Base-by-base conservation (phyloP, 2,797 vertebrate species). In the Mormyrus proboscirostris region DNA sequence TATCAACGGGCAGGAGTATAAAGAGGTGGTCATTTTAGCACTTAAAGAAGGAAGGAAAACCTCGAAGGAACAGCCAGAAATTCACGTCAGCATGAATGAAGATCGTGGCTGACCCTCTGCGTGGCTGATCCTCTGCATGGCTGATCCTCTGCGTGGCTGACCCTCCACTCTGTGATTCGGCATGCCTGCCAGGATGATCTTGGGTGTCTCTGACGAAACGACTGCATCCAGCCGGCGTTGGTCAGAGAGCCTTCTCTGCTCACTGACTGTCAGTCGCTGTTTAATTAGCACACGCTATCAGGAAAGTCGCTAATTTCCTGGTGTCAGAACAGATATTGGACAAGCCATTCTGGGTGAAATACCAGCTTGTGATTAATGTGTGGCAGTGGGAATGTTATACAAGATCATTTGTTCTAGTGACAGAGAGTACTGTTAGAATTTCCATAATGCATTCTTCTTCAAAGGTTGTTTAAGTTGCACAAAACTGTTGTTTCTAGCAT, bases 241-340 rank as follows among this genome's bases (percentile, higher is more conserved):
- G 25, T 51, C 84, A 33, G 29, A 2, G 51, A 86, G 9, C 12
- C 12, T 50, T 22, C 8, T 8, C 79, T 10, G 8, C 51, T 57
- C 10, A 57, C 12, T 38, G 50, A 29, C 12, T 29, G 57, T 57
- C 51, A 38, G 85, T 41, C 25, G 2, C 29, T 33, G 51, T 57
- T 55, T 55, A 86, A 86, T 86, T 55, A 55, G 50, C 85, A 86
- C 50, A 33, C 57, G 22, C 25, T 86, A 55, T 51, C 85, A n/a
- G 85, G 51, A 55, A 86, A 19, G 51, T 50, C 22, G 14, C 12
- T 55, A 86, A 57, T 86, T 53, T 86, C 16, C 50, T 50, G n/a
- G 29, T 86, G 50, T 57, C 50, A 38, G 50, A 55, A 55, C 82
- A 55, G 85, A 55, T 41, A 86, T 38, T 38, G 50, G 25, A 55